Base-by-base conservation (phyloP, 1,140 invertebrate species). In the Diorhabda carinulata region DNA sequence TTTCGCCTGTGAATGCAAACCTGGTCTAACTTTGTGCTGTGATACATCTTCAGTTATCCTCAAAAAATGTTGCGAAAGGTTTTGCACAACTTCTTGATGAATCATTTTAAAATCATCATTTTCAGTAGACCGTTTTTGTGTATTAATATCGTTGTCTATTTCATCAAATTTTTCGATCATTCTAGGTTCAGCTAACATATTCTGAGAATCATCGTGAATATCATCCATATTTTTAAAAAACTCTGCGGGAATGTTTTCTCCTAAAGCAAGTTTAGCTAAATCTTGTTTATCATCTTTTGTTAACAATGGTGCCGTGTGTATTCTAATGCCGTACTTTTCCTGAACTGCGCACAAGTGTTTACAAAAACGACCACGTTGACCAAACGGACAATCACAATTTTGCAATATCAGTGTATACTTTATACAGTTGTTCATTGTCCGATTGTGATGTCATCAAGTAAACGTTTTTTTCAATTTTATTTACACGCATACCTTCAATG, bases 371-470 rank as follows among this genome's bases (percentile, higher is more conserved):
- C n/a, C 43, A 41, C 43, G 52, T 66, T 58, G 40, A n/a, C 65
- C 65, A 67, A 43, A 60, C 25, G n/a, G 25, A 56, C 68, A 70
- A 70, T 70, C 68, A 64, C 69, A 70, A 67, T n/a, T 62, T 10
- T n/a, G 25, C 47, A 57, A 43, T 70, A 56, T 44, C 64, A 59
- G 44, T 66, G 9, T 70, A 56, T 47, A 70, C 8, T 25, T 41
- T 61, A n/a, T 70, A 43, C 8, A 10, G 9, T 43, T 70, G 25
- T 43, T 57, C 45, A 66, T 7, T 43, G n/a, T 65, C 62, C 62
- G 66, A 60, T 42, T 44, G 59, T 5, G 5, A 9, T 10, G 10
- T 61, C 41, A n/a, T 67, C 40, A 42, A 43, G 44, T 62, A 42
- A 70, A 68, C 43, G n/a, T 40, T n/a, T 43, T 68, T 9, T 44